Evolutionary conservation across 2,797 vertebrate species (phyloP).

Genomic region (Epinephelus coioides): DNA sequence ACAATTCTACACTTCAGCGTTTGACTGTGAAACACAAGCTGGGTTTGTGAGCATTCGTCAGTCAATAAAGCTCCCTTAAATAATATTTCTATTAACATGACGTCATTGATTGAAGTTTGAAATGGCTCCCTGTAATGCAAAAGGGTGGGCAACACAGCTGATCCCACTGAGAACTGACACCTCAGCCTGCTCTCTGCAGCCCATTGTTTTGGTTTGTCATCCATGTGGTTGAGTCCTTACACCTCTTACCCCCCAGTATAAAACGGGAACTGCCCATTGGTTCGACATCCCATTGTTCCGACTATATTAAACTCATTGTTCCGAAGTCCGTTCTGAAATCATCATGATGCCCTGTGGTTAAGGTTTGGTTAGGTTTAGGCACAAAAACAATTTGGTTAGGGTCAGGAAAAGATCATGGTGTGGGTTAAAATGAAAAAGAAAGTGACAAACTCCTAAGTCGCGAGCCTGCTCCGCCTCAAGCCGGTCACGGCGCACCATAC

Average conservation of each 20-base stretch:
- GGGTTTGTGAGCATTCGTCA: not conserved
- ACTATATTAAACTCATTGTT: too few relatives aligned
- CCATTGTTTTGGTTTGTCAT: not conserved
- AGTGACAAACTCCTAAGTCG: too few relatives aligned
- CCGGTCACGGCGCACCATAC: too few relatives aligned
- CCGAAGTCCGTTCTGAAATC: too few relatives aligned
- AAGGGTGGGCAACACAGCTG: not conserved
- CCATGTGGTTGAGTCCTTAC: constrained; percentile 2
- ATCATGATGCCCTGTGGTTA: too few relatives aligned
- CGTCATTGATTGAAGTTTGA: not conserved
- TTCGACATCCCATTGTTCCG: too few relatives aligned
- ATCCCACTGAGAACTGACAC: not conserved
- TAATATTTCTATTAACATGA: not conserved
- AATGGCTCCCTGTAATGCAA: not conserved
- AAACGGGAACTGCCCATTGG: not conserved
- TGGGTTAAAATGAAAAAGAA: too few relatives aligned
- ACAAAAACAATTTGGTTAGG: too few relatives aligned
- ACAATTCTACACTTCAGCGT: constrained; percentile 17
- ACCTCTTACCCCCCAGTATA: not conserved
- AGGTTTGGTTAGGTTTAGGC: too few relatives aligned
- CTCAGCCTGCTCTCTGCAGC: not conserved
- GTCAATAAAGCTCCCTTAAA: constrained; percentile 19
- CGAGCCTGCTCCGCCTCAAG: too few relatives aligned
- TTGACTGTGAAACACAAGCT: constrained; percentile 5
- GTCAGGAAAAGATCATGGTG: too few relatives aligned